Conservation (phyloP, 2,888 invertebrate species). For the Rotaria magnacalcarata region DNA sequence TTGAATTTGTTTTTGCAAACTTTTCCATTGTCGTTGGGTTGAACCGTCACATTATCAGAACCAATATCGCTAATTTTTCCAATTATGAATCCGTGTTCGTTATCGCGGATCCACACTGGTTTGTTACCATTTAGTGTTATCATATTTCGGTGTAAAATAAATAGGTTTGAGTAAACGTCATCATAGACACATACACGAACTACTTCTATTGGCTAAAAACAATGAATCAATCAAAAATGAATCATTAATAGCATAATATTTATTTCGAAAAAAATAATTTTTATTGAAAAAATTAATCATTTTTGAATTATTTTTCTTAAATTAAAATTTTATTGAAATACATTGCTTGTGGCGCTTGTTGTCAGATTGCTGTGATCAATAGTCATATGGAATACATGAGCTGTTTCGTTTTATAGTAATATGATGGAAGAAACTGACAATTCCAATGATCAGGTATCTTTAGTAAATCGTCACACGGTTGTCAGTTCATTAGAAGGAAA, state of each 20-base stretch:
- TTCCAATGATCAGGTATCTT: neutral
- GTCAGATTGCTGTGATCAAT: neutral
- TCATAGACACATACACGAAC: neutral
- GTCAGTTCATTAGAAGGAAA: neutral
- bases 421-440: neutral
- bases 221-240: neutral
- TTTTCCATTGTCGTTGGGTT: slow-evolving; percentile 62
- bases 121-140: slow-evolving; percentile 48
- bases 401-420: neutral
- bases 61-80: slow-evolving; percentile 75
- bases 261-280: neutral
- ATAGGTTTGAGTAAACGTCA: neutral
- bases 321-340: neutral
- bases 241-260: neutral
- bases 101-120: slow-evolving; percentile 88
- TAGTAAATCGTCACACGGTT: neutral
- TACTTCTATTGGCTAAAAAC: neutral
- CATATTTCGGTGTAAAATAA: neutral
- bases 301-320: neutral
- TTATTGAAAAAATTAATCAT: neutral
- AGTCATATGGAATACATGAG: neutral
- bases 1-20: slow-evolving; percentile 51
- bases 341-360: neutral
- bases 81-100: slow-evolving; percentile 79
- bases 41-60: slow-evolving; percentile 67